A percentile compares a stretch with the other conserved stretches of the same genome.
phyloP scores from a whole-genome alignment of 1,140 invertebrate genomes.

The Heliconius himera region DNA sequence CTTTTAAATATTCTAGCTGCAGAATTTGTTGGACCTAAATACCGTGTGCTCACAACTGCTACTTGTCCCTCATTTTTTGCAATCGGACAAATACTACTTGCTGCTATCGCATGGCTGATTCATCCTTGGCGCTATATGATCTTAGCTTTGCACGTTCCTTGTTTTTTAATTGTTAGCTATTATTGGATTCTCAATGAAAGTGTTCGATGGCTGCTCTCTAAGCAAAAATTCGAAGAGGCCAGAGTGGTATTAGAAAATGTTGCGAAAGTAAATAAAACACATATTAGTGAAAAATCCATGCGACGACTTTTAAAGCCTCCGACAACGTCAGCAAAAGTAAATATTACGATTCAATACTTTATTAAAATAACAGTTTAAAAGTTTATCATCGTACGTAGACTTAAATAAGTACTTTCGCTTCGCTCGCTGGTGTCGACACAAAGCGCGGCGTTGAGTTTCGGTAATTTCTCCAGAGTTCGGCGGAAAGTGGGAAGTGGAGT shows the following conservation, averaged over 20 bases:
- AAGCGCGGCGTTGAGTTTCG: too few relatives aligned
- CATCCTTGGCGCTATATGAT: constrained; percentile 87
- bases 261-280: constrained; percentile 57
- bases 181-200: constrained; percentile 85
- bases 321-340: neutral
- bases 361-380: neutral
- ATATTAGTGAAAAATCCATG: constrained; percentile 36
- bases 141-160: constrained; percentile 85
- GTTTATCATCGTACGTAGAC: neutral
- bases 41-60: constrained; percentile 86
- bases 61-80: constrained; percentile 86
- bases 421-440: too few relatives aligned
- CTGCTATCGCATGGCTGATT: constrained; percentile 85
- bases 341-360: neutral
- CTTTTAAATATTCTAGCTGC: constrained; percentile 68
- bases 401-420: too few relatives aligned
- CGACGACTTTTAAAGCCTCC: constrained; percentile 23
- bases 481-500: too few relatives aligned
- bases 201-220: constrained; percentile 88
- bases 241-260: constrained; percentile 83
- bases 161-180: constrained; percentile 84
- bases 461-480: too few relatives aligned
- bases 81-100: constrained; percentile 85
- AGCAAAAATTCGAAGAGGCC: constrained; percentile 85
- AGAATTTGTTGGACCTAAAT: constrained; percentile 81